Evolutionary conservation across 2,113 vertebrate genomes (phyloP).

Genomic region (Cyanoramphus novaezelandiae): DNA sequence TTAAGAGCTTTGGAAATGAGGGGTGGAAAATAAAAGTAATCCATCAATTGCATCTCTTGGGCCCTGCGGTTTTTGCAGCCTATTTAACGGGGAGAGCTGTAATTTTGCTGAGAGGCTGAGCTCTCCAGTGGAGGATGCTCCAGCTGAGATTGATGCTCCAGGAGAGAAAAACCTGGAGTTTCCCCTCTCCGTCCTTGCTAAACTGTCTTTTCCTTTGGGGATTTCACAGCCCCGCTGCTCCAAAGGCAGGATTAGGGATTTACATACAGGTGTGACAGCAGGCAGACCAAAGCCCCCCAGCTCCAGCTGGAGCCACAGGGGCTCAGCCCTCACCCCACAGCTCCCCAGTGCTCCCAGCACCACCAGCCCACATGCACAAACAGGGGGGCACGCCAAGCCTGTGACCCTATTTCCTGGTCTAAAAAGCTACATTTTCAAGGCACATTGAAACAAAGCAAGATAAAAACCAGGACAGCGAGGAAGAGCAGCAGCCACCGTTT

Average conservation of each 20-base stretch:
- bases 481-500: not conserved
- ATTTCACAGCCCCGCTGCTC: not conserved
- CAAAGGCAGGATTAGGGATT: conserved; percentile 39
- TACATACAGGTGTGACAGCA: conserved; percentile 47
- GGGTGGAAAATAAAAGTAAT: not conserved
- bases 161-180: not conserved
- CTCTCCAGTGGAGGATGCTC: not conserved
- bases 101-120: not conserved
- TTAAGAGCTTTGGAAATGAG: not conserved
- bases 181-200: not conserved
- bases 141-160: not conserved
- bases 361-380: fast-evolving
- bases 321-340: not conserved
- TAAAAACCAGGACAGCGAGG: not conserved
- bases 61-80: not conserved
- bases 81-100: not conserved
- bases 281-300: not conserved
- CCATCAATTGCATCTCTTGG: not conserved
- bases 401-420: not conserved
- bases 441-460: not conserved
- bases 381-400: fast-evolving
- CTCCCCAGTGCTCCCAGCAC: not conserved
- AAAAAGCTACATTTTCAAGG: not conserved
- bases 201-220: not conserved
- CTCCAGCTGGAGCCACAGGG: conserved; percentile 4